These are phyloP conservation scores for Callocephalon fimbriatum DNA, from an alignment of 2,113 vertebrate species.

Conservation along the genomic window DNA sequence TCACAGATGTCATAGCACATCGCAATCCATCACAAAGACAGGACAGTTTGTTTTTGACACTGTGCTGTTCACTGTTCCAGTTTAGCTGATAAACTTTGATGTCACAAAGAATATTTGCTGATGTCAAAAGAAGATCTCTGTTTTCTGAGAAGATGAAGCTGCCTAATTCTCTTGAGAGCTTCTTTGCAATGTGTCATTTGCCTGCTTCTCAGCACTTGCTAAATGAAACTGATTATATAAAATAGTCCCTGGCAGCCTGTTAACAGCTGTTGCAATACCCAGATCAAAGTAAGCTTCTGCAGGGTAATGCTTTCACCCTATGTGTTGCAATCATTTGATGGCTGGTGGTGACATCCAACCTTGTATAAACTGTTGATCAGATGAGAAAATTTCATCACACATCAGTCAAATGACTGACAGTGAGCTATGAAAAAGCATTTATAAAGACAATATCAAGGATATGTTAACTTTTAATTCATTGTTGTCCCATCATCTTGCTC, in stretches of 20 bases:
- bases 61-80: neutral
- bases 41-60: neutral
- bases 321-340: neutral
- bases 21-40: neutral
- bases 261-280: neutral
- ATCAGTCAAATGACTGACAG: neutral
- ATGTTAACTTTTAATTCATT: neutral
- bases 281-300: neutral
- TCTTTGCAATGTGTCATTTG: neutral
- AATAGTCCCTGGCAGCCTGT: neutral
- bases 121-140: neutral
- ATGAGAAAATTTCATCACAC: neutral
- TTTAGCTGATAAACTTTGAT: neutral
- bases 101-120: neutral
- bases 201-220: neutral
- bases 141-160: neutral
- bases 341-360: neutral
- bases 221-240: neutral
- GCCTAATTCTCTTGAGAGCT: neutral
- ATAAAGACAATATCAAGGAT: neutral
- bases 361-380: neutral
- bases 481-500: neutral
- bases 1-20: neutral
- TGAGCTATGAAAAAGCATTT: neutral
- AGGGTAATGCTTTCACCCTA: neutral